Conservation (phyloP, 2,797 vertebrate species). For the Knipowitschia caucasica region DNA sequence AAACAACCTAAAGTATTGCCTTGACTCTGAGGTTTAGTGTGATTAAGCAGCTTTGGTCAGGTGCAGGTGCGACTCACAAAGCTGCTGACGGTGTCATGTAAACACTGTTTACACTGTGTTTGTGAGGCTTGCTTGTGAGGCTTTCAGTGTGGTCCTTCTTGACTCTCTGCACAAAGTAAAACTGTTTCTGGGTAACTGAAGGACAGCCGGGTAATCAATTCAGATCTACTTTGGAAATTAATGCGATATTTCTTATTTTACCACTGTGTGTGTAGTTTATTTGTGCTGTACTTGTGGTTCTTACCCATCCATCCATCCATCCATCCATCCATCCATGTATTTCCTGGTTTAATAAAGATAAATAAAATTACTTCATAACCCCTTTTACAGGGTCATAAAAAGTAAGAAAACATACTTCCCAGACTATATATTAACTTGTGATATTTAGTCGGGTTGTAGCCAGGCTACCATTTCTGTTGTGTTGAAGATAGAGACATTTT, state of each 20-base stretch:
- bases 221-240: slow-evolving; percentile 46
- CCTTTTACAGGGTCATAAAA: slow-evolving; percentile 54
- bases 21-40: slow-evolving; percentile 19
- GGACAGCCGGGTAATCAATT: slow-evolving; percentile 32
- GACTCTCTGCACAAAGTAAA: slow-evolving; percentile 46
- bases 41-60: slow-evolving; percentile 32
- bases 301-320: too few species aligned
- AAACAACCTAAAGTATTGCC: slow-evolving; percentile 34
- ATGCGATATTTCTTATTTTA: background rate
- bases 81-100: slow-evolving; percentile 58
- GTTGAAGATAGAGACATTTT: too few species aligned
- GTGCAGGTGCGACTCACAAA: slow-evolving; percentile 53
- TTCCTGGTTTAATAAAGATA: too few species aligned
- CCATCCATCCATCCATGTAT: too few species aligned
- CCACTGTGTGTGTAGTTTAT: too few species aligned
- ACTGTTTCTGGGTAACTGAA: slow-evolving; percentile 51
- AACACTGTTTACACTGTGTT: slow-evolving; percentile 58
- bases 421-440: too few species aligned
- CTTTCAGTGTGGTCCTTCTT: slow-evolving; percentile 53
- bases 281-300: background rate
- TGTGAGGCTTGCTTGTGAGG: slow-evolving; percentile 30
- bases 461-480: too few species aligned
- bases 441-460: too few species aligned
- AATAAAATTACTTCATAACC: too few species aligned
- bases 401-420: too few species aligned